These are phyloP conservation scores for Macroglossus sobrinus DNA, from an alignment of 2,113 vertebrate genomes.

Conservation along the genomic window DNA sequence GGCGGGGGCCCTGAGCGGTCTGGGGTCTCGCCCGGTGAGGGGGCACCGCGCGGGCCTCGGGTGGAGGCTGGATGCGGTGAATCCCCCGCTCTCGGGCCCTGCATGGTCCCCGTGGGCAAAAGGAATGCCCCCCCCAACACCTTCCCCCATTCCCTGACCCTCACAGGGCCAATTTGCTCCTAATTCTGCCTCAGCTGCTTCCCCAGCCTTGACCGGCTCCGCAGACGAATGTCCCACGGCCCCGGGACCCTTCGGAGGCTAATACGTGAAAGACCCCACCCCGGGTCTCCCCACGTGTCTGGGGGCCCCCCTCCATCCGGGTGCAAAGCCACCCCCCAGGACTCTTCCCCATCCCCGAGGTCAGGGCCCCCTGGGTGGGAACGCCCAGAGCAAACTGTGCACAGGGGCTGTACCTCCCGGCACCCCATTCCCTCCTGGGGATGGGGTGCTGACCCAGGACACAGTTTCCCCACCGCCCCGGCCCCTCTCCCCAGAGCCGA, in stretches of 20 bases:
- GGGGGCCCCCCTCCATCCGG: not conserved
- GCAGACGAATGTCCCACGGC: fast-evolving
- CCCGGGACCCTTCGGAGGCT: no score
- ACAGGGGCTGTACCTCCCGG: not conserved
- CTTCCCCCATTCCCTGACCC: not conserved
- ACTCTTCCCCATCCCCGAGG: not conserved
- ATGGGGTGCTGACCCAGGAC: not conserved
- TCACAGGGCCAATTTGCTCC: fast-evolving
- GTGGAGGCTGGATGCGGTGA: not conserved
- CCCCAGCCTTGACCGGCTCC: fast-evolving
- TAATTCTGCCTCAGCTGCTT: not conserved
- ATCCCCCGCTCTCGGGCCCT: not conserved
- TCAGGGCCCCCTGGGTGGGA: not conserved
- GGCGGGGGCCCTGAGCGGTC: not conserved
- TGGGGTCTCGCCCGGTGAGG: fast-evolving
- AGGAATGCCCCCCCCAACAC: fast-evolving
- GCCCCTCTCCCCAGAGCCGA: not conserved
- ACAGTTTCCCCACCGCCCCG: fast-evolving
- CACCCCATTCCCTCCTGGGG: fast-evolving
- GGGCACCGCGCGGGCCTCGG: not conserved
- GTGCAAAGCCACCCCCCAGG: not conserved
- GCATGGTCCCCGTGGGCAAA: not conserved
- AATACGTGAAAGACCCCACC: fast-evolving
- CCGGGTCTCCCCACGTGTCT: fast-evolving
- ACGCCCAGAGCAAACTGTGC: not conserved